A percentile compares a stretch with the other conserved stretches of the same genome.
Evolutionary conservation across 2,113 vertebrate genomes (phyloP).

Genomic region (Zapus hudsonius): DNA sequence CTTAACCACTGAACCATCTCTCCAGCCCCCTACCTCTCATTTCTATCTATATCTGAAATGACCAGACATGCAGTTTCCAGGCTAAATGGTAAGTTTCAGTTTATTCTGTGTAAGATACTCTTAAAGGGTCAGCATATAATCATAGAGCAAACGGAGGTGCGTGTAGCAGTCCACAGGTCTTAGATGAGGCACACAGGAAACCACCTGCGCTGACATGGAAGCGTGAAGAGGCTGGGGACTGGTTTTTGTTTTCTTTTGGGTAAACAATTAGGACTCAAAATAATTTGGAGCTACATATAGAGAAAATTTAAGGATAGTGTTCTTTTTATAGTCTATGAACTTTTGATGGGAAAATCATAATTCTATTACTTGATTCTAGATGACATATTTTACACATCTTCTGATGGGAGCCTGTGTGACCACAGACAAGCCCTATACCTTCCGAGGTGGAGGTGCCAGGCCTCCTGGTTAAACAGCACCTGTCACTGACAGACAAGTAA

Average conservation of each 20-base stretch:
- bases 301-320: neutral
- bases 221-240: no score
- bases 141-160: neutral
- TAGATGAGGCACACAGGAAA: no score
- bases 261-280: neutral
- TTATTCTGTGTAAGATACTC: neutral
- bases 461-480: no score
- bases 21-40: no score
- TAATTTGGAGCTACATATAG: neutral
- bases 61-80: neutral
- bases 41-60: neutral
- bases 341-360: neutral
- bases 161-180: neutral
- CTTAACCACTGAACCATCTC: no score
- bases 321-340: neutral
- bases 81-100: neutral
- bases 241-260: no score
- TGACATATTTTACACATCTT: neutral
- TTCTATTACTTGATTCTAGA: neutral
- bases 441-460: no score
- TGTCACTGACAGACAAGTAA: neutral
- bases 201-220: rapidly evolving
- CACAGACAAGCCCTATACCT: no score
- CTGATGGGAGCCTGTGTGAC: no score
- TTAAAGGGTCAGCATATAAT: neutral